A percentile compares a stretch with the other conserved stretches of the same genome.
Conservation (phyloP, 30 jellyfish, hydroid and myxozoan genomes). For the Catostylus mosaicus region DNA sequence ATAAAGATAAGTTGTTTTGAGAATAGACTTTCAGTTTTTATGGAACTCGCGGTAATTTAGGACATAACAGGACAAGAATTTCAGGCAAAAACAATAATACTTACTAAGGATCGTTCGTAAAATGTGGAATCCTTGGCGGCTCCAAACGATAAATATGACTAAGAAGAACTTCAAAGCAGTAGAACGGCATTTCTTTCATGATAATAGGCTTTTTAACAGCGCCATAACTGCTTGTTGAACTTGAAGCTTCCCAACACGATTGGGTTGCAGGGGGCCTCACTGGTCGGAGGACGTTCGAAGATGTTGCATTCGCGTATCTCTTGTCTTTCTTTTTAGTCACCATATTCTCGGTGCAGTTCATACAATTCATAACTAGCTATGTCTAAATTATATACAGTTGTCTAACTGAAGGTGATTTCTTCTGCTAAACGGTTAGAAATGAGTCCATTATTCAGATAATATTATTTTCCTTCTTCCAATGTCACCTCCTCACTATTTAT, state of each 20-base stretch:
- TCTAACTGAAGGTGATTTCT: not conserved
- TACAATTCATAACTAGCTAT: slow-evolving; percentile 63
- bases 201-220: slow-evolving; percentile 56
- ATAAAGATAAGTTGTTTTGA: too few species aligned
- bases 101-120: slow-evolving; percentile 97
- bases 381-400: slow-evolving; percentile 2
- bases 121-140: slow-evolving; percentile 80
- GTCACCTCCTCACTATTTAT: not conserved
- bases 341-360: slow-evolving; percentile 75
- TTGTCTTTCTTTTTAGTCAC: slow-evolving; percentile 62
- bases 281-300: slow-evolving; percentile 64
- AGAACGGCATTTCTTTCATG: slow-evolving; percentile 83
- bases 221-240: slow-evolving; percentile 18
- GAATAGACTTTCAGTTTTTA: too few species aligned
- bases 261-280: slow-evolving; percentile 70
- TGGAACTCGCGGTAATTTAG: too few species aligned
- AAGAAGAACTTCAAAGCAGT: slow-evolving; percentile 89
- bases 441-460: not conserved
- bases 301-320: slow-evolving; percentile 29
- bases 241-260: slow-evolving; percentile 43
- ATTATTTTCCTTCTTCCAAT: not conserved
- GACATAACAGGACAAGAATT: too few species aligned
- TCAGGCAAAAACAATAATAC: slow-evolving; percentile 30
- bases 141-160: slow-evolving; percentile 81
- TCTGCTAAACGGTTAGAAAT: not conserved